phyloP scores from a whole-genome alignment of 2,797 vertebrate genomes.

The Silurus aristotelis region DNA sequence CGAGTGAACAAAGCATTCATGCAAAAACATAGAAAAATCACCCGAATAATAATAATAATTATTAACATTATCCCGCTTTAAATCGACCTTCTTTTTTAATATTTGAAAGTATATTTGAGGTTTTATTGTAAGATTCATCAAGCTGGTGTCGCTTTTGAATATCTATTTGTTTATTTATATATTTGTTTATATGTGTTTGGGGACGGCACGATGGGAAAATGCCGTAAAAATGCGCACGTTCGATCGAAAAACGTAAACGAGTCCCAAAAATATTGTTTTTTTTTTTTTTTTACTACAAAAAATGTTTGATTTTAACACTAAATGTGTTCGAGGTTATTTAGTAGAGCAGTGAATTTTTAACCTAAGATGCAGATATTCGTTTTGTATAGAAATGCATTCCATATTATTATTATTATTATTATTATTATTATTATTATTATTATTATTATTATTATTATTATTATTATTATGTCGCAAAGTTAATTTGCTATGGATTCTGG shows the following conservation, averaged over 20 bases:
- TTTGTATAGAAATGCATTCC: not conserved
- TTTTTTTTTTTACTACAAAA: too few relatives aligned
- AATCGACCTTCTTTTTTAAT: not conserved
- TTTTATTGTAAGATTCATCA: not conserved
- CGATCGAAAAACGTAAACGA: not conserved
- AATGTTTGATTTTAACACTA: too few relatives aligned
- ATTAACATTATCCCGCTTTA: not conserved
- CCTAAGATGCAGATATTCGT: not conserved
- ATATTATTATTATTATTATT: too few relatives aligned
- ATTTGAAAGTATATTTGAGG: not conserved
- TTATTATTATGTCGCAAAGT: too few relatives aligned
- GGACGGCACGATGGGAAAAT: not conserved
- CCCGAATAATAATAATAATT: not conserved
- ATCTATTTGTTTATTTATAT: not conserved
- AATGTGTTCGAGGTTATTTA: not conserved
- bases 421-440: too few relatives aligned
- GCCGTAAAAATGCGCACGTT: not conserved
- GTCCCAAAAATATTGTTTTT: too few relatives aligned
- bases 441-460: too few relatives aligned
- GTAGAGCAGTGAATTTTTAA: not conserved
- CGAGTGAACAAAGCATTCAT: slow-evolving; percentile 1
- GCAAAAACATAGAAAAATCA: too few relatives aligned
- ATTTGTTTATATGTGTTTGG: not conserved
- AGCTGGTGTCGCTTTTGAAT: not conserved
- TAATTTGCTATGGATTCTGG: not conserved